Evolutionary conservation across 1,140 invertebrate genomes (phyloP), one percentile per base, ranked within the genome.

Genomic region (Archivesica marissinica): DNA sequence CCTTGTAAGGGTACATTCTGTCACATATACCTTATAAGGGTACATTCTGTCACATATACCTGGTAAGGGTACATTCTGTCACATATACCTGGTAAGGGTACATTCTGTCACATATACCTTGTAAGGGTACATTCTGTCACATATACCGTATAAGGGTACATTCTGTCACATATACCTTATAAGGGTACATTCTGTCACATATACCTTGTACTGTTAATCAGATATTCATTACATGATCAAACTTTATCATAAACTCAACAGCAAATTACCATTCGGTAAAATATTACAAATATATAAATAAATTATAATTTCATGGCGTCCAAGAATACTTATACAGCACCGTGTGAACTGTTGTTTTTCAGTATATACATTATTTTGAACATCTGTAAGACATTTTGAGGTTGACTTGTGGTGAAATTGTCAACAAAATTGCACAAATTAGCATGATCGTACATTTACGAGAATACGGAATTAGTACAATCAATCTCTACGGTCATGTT

Each of bases 181-280:
- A n/a, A n/a, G n/a, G n/a, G n/a, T n/a, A n/a, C n/a, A n/a, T n/a
- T 59, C 54, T 25, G n/a, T 3, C 59, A 7, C 33, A 64, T 17
- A 64, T 20, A 20, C 17, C 50, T n/a, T 3, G 17, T 20, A 52
- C 4, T 52, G 17, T 52, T 64, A 11, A 15, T 25, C 23, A 17
- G 4, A 23, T 3, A 59, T 59, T 59, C 54, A 59, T 28, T 28
- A 59, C 33, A 59, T 20, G n/a, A 11, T 59, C 54, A 59, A 59
- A 59, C 28, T 64, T n/a, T n/a, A 33, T 64, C 59, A 64, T 64
- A 64, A 64, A 64, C 4, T 52, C 4, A 52, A 52, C 50, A 20
- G 3, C 50, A 52, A n/a, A 20, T 52, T 4, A 23, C 50, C 17
- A 23, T 20, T 52, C 25, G 17, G 17, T n/a, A 52, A 7, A 47